These are phyloP conservation scores for Diarsia dahlii DNA, from an alignment of 2,888 invertebrate genomes.

Conservation along the genomic window DNA sequence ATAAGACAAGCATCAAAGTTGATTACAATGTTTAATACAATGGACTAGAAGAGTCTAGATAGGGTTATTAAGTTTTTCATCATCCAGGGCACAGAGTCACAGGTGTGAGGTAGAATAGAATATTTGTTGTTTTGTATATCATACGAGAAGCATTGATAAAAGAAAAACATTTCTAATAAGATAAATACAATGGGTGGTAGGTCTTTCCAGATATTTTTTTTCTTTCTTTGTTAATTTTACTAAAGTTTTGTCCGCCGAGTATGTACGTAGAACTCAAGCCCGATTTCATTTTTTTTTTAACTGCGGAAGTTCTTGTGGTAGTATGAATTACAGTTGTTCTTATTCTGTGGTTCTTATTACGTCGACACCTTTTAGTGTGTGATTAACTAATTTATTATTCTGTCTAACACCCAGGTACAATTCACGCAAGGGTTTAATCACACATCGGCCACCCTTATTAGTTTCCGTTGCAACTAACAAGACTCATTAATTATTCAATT, in stretches of 20 bases:
- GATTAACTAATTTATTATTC: conserved; percentile 57
- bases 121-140: too few relatives aligned
- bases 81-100: not conserved
- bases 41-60: not conserved
- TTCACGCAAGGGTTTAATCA: conserved; percentile 43
- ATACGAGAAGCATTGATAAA: too few relatives aligned
- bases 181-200: not conserved
- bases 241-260: not conserved
- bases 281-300: not conserved
- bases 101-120: too few relatives aligned
- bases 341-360: conserved; percentile 11
- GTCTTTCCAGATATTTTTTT: not conserved
- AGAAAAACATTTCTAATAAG: too few relatives aligned
- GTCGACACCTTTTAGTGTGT: conserved; percentile 29
- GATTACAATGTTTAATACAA: not conserved
- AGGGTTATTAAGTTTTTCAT: not conserved
- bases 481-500: conserved; percentile 50
- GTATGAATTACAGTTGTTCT: conserved; percentile 2
- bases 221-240: not conserved
- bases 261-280: too few relatives aligned
- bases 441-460: conserved; percentile 43
- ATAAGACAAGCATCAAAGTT: not conserved
- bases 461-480: conserved; percentile 41
- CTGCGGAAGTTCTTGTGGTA: not conserved
- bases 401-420: conserved; percentile 34